phyloP scores from a whole-genome alignment of 2,797 vertebrate genomes.

The Sebastes melanostomus region DNA sequence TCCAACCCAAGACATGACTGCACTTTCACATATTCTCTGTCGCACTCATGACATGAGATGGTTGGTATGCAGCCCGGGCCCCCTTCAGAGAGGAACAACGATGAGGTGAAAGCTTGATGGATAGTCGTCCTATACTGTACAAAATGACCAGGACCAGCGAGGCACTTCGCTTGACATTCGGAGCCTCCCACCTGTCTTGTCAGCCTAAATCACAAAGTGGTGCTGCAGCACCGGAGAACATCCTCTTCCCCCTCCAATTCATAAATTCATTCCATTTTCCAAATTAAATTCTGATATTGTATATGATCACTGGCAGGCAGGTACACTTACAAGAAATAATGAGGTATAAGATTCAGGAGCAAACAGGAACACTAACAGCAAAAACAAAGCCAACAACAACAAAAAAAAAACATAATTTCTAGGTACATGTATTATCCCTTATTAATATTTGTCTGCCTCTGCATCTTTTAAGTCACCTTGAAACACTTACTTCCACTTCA shows the following conservation, averaged over 20 bases:
- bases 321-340: background rate
- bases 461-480: background rate
- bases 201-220: conserved; percentile 42
- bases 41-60: background rate
- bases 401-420: background rate
- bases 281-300: conserved; percentile 39
- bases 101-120: conserved; percentile 10
- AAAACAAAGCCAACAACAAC: background rate
- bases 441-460: background rate
- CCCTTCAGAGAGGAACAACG: background rate
- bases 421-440: background rate
- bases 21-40: background rate
- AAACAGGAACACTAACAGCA: background rate
- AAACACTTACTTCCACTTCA: background rate
- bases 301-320: background rate
- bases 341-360: background rate
- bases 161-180: conserved; percentile 21
- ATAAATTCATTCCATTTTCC: conserved; percentile 44
- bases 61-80: conserved; percentile 12
- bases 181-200: background rate
- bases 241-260: background rate
- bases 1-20: background rate
- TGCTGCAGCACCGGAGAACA: background rate
- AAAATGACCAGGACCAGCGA: conserved; percentile 14
- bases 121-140: background rate